phyloP scores from a whole-genome alignment of 2,797 vertebrate genomes.

The Glyptemys insculpta region DNA sequence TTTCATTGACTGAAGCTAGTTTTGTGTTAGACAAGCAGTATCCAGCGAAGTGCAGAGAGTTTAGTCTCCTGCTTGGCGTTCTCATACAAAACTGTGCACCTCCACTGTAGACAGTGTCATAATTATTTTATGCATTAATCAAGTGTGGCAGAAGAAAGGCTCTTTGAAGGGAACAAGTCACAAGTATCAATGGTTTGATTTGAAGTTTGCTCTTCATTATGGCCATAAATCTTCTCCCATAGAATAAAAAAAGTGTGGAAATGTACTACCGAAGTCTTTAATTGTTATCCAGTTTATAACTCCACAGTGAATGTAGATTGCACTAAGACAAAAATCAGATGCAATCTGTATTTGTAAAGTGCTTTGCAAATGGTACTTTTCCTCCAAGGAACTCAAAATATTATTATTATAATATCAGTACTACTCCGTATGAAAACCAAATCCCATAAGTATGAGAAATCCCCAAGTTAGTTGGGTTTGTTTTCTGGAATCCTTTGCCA shows the following conservation, averaged over 20 bases:
- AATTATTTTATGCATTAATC: neutral
- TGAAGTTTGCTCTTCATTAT: neutral
- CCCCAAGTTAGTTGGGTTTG: neutral
- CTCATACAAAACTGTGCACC: neutral
- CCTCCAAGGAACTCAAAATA: neutral
- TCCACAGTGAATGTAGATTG: neutral
- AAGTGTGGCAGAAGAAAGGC: neutral
- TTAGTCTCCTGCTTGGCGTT: neutral
- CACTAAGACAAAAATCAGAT: conserved; percentile 15
- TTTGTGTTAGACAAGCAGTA: neutral
- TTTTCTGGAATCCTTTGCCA: neutral
- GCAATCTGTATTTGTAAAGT: neutral
- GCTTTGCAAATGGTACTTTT: neutral
- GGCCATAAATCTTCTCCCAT: neutral
- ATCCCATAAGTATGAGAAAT: neutral
- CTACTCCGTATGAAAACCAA: neutral
- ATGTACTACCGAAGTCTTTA: neutral
- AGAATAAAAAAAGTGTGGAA: neutral
- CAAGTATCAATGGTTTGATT: neutral
- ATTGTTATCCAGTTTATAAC: neutral
- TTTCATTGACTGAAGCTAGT: accelerated
- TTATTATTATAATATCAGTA: conserved; percentile 28
- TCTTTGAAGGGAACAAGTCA: neutral
- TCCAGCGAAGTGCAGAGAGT: neutral
- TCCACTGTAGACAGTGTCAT: neutral